Evolutionary conservation across 2,888 invertebrate genomes (phyloP), one percentile per base, ranked within the genome.

Genomic region (Malachius bipustulatus): DNA sequence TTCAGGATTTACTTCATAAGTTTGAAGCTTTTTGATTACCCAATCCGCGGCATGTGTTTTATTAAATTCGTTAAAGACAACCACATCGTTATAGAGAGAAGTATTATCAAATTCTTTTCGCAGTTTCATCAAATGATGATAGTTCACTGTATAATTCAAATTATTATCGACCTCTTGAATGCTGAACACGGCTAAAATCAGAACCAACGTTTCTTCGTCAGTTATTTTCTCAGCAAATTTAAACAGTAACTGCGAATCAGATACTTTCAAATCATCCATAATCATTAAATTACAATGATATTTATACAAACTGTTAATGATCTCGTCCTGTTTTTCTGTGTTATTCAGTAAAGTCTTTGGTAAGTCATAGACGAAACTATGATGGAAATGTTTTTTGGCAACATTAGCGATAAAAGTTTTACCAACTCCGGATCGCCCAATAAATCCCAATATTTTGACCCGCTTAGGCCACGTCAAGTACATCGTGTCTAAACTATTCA

Each of bases 351-450:
- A 38, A 10, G 33, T 11, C 6, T 36, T 42, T 33, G 40, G 40
- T 10, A 48, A 16, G 14, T 49, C 49, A 43, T 48, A 44, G 16
- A 47, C 36, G 4, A 46, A 36, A 16, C 42, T 39, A 19, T 35
- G 31, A 14, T 34, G 36, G 36, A 53, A 55, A 37, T 51, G 40
- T 34, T 42, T 43, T 37, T 51, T 52, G 4, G 57, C 36, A 10
- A 55, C 41, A 37, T 53, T 54, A 3, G 45, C 47, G 29, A 47
- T 40, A 36, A 48, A 52, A 13, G 57, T 56, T 46, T 58, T 58
- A 9, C 57, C 57, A 14, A 56, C 54, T 16, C 57, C 57, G 4
- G 50, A 47, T 8, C 49, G 43, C 12, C 57, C 57, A 19, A 55
- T 40, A 39, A 56, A 55, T 26, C 45, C 26, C 4, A 32, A 4